Evolutionary conservation across 37 sponge, comb jelly and placozoan genomes (phyloP).

Genomic region (Amphimedon queenslandica): DNA sequence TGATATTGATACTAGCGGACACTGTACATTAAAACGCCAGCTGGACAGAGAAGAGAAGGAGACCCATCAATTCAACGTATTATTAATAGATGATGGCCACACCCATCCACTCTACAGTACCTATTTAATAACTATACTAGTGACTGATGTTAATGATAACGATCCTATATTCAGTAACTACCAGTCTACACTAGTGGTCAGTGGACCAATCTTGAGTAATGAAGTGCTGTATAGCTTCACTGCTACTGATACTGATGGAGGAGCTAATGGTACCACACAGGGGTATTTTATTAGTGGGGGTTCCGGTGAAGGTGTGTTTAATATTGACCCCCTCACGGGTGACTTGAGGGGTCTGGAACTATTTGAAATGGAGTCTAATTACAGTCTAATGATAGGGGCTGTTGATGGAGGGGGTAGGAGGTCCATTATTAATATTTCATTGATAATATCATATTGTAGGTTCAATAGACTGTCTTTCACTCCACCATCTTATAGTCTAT

Average conservation of each 20-base stretch:
- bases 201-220: conserved; percentile 23
- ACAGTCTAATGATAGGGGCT: conserved; percentile 37
- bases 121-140: conserved; percentile 13
- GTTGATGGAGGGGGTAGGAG: conserved; percentile 47
- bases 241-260: conserved; percentile 55
- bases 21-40: conserved; percentile 3
- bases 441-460: conserved; percentile 30
- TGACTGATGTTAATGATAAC: conserved; percentile 57
- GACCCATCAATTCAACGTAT: conserved; percentile 12
- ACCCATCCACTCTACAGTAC: conserved; percentile 20
- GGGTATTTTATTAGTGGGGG: conserved; percentile 26
- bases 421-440: conserved; percentile 11
- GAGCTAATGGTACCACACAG: conserved; percentile 14
- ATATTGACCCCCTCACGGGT: conserved; percentile 43
- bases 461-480: conserved; percentile 26
- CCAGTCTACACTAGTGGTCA: conserved; percentile 26
- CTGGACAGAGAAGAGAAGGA: conserved; percentile 39
- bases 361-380: conserved; percentile 18
- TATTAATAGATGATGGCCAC: conserved; percentile 34
- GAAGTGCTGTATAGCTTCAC: conserved; percentile 6
- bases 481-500: conserved; percentile 2
- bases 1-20: conserved; percentile 17
- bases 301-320: conserved; percentile 18
- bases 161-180: conserved; percentile 31
- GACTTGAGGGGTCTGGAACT: conserved; percentile 39